A percentile compares a stretch with the other conserved stretches of the same genome.
phyloP scores from a whole-genome alignment of 2,113 vertebrate species.

The Gopherus flavomarginatus region DNA sequence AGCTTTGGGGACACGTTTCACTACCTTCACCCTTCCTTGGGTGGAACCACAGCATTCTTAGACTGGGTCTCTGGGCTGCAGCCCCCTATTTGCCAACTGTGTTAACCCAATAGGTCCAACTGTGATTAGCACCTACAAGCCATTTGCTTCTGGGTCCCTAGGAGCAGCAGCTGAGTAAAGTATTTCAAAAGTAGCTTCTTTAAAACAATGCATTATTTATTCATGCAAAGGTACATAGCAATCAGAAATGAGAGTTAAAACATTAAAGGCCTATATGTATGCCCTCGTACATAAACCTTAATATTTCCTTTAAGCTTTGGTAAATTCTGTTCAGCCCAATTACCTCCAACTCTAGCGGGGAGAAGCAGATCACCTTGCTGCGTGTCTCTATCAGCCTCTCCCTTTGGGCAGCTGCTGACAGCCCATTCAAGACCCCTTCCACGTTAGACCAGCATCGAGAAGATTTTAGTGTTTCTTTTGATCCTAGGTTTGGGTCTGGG shows the following conservation, averaged over 20 bases:
- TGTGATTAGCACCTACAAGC: neutral
- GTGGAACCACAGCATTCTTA: neutral
- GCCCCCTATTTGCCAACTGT: neutral
- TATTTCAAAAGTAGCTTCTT: neutral
- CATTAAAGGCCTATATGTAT: neutral
- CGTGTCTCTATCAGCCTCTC: neutral
- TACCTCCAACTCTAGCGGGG: neutral
- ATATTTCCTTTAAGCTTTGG: neutral
- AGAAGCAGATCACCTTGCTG: neutral
- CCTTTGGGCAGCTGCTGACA: neutral
- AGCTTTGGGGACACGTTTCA: neutral
- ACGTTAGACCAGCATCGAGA: neutral
- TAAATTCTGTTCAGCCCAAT: neutral
- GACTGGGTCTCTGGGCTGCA: neutral
- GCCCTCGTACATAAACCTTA: neutral
- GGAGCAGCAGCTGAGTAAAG: neutral
- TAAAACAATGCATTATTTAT: neutral
- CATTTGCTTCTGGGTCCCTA: neutral
- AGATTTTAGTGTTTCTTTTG: conserved; percentile 2
- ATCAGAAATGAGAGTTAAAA: neutral
- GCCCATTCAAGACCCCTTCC: neutral
- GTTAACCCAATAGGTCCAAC: neutral
- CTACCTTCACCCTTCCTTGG: neutral
- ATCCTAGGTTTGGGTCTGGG: neutral
- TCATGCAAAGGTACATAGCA: neutral